Evolutionary conservation across 2,113 vertebrate genomes (phyloP).

Genomic region (Poeciliopsis turrubarensis): DNA sequence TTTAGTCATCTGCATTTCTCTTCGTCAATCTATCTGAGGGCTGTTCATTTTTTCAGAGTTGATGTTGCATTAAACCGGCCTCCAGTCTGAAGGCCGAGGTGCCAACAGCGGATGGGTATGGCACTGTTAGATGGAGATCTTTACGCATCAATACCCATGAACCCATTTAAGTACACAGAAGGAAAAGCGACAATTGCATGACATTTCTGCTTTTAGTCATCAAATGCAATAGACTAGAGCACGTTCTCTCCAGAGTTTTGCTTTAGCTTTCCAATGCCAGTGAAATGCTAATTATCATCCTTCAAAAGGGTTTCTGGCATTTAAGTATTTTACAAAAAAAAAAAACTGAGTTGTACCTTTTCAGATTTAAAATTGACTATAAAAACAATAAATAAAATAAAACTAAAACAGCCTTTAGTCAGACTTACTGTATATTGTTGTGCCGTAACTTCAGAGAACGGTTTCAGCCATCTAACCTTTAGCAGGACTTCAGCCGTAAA

Average conservation of each 20-base stretch:
- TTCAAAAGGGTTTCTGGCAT: neutral
- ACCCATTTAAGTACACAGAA: neutral
- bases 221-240: neutral
- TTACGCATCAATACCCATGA: conserved; percentile 5
- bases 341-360: neutral
- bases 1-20: neutral
- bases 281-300: neutral
- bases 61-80: neutral
- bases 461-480: conserved; percentile 3
- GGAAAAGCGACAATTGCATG: neutral
- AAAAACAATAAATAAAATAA: too few relatives aligned
- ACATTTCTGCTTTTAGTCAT: neutral
- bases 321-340: neutral
- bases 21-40: neutral
- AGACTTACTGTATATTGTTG: neutral
- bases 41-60: neutral
- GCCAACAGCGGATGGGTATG: neutral
- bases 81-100: neutral
- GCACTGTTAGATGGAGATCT: conserved; percentile 29
- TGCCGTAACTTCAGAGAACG: neutral
- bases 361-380: neutral
- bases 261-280: neutral
- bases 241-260: neutral
- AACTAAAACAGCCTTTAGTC: neutral
- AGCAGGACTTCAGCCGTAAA: conserved; percentile 1